phyloP scores from a whole-genome alignment of 2,888 invertebrate species.

The Lithophane ornitopus region DNA sequence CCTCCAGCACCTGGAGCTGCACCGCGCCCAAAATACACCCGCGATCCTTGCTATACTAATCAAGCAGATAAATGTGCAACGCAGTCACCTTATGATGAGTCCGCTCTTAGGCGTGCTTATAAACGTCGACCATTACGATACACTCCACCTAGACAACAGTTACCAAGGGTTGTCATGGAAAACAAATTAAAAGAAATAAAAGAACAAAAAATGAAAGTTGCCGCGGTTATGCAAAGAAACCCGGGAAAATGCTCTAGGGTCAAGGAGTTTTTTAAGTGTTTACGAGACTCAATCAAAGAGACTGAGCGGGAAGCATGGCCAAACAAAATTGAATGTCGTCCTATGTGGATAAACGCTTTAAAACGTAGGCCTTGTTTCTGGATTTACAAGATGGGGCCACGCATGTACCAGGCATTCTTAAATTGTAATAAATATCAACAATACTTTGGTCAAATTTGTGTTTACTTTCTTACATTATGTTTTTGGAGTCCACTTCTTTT shows the following conservation, averaged over 20 bases:
- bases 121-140: conserved; percentile 38
- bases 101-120: conserved; percentile 34
- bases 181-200: not conserved
- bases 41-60: conserved; percentile 13
- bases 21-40: conserved; percentile 13
- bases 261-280: not conserved
- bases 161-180: not conserved
- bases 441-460: conserved; percentile 52
- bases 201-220: conserved; percentile 1
- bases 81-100: conserved; percentile 14
- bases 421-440: conserved; percentile 55
- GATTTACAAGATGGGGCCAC: conserved; percentile 60
- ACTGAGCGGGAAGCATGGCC: conserved; percentile 46
- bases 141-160: conserved; percentile 21
- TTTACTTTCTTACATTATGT: conserved; percentile 67
- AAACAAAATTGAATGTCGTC: conserved; percentile 15
- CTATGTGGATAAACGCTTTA: conserved; percentile 31
- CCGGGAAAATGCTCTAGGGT: not conserved
- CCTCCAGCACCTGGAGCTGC: conserved; percentile 32
- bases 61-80: conserved; percentile 15
- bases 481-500: conserved; percentile 75
- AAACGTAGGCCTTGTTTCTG: conserved; percentile 40
- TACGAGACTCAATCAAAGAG: conserved; percentile 11
- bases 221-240: not conserved
- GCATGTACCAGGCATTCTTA: conserved; percentile 68